Evolutionary conservation across 2,113 vertebrate genomes (phyloP).

Genomic region (Scalopus aquaticus): DNA sequence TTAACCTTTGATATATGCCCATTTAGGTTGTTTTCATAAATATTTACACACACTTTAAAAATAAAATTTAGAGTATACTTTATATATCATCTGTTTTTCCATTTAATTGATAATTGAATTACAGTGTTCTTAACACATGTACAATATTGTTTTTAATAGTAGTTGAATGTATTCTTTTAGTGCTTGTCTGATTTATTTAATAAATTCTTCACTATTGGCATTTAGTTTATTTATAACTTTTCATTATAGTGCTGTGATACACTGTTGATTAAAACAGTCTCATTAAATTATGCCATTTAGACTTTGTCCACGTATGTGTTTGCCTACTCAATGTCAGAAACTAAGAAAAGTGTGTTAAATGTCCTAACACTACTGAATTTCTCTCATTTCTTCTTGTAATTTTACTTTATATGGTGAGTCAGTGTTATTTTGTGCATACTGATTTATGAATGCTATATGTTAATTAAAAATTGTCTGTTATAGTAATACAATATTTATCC

Average conservation of each 20-base stretch:
- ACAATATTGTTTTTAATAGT: background rate
- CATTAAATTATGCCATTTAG: background rate
- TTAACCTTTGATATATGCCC: background rate
- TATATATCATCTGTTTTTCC: background rate
- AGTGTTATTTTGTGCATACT: background rate
- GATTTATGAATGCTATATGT: background rate
- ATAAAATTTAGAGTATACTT: background rate
- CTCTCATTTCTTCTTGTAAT: slow-evolving; percentile 19
- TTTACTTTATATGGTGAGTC: slow-evolving; percentile 1
- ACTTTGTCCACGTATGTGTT: background rate
- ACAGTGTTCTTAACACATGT: background rate
- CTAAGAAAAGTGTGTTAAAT: background rate
- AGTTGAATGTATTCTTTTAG: background rate
- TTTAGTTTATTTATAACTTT: background rate
- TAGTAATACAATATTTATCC: background rate
- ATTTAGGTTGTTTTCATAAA: slow-evolving; percentile 8
- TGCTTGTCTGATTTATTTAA: background rate
- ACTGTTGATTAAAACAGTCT: background rate
- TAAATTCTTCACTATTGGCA: slow-evolving; percentile 18
- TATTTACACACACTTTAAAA: background rate
- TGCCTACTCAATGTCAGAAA: slow-evolving; percentile 21
- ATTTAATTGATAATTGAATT: slow-evolving; percentile 18
- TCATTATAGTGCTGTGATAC: slow-evolving; percentile 13
- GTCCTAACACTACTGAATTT: background rate
- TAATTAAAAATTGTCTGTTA: slow-evolving; percentile 25